Percentiles rank a stretch among this genome's conserved stretches.
Conservation (phyloP, 2,888 invertebrate genomes). For the Cotesia congregata region DNA sequence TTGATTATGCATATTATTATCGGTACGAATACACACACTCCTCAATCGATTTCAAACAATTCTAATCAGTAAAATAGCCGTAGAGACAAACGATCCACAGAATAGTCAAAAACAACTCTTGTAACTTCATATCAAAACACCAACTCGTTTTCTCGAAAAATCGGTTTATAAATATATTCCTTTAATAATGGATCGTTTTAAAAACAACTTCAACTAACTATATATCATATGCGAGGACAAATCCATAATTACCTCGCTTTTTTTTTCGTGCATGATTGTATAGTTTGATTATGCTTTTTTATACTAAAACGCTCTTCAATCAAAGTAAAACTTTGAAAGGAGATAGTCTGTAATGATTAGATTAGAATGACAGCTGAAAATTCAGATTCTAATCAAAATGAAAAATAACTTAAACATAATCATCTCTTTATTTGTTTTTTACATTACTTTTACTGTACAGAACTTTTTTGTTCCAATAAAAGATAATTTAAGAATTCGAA, state of each 20-base stretch:
- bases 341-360: not conserved
- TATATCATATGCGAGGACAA: not conserved
- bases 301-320: constrained; percentile 1
- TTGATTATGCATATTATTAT: constrained; percentile 15
- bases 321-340: not conserved
- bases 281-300: not conserved
- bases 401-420: not conserved
- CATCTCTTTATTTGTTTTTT: not conserved
- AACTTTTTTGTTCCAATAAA: not conserved
- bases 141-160: constrained; percentile 29
- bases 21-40: not conserved
- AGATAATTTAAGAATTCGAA: not conserved
- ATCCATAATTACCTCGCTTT: constrained; percentile 26
- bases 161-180: constrained; percentile 20
- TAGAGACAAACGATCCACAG: not conserved
- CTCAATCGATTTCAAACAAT: constrained; percentile 18
- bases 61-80: constrained; percentile 9
- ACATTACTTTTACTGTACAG: not conserved
- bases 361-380: not conserved
- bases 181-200: constrained; percentile 34
- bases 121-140: not conserved
- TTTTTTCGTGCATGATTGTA: constrained; percentile 9
- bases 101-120: not conserved
- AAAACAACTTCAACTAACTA: not conserved
- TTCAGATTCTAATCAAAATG: not conserved